phyloP scores from a whole-genome alignment of 2,888 invertebrate genomes.

The Pseudococcus jackbeardsleyi region DNA sequence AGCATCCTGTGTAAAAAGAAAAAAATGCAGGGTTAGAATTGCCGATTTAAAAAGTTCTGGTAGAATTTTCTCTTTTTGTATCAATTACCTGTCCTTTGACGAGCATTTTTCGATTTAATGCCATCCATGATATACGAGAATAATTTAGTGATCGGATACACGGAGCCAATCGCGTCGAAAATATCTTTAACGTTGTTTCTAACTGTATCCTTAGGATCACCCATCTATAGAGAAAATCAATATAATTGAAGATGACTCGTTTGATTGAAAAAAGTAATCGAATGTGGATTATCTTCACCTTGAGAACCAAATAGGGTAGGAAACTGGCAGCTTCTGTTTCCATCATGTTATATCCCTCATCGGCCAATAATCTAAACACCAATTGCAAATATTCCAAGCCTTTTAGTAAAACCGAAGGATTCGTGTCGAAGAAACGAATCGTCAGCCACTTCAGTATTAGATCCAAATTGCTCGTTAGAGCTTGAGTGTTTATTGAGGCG shows the following conservation, averaged over 20 bases:
- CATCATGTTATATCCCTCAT: slow-evolving; percentile 85
- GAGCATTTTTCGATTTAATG: slow-evolving; percentile 94
- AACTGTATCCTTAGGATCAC: slow-evolving; percentile 96
- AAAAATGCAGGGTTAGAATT: not conserved
- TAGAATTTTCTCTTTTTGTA: not conserved
- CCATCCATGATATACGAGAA: slow-evolving; percentile 95
- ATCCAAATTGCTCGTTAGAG: slow-evolving; percentile 91
- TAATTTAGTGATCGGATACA: slow-evolving; percentile 90
- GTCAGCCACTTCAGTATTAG: slow-evolving; percentile 97
- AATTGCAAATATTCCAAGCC: slow-evolving; percentile 91
- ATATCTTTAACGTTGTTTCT: slow-evolving; percentile 89
- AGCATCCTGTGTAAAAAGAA: slow-evolving; percentile 78
- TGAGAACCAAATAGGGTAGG: slow-evolving; percentile 93
- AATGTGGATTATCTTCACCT: slow-evolving; percentile 74
- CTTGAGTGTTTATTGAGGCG: slow-evolving; percentile 81
- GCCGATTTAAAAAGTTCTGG: not conserved
- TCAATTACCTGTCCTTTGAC: slow-evolving; percentile 84
- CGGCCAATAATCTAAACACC: slow-evolving; percentile 85
- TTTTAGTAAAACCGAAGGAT: slow-evolving; percentile 95
- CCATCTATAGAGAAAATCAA: slow-evolving; percentile 75
- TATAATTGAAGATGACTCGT: not conserved
- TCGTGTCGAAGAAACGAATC: slow-evolving; percentile 97
- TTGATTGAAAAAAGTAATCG: not conserved
- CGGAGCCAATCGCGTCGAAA: slow-evolving; percentile 85
- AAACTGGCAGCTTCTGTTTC: slow-evolving; percentile 94